A percentile compares a stretch with the other conserved stretches of the same genome.
Conservation (phyloP, 1,140 invertebrate species). For the Hypsibius dujardini region DNA sequence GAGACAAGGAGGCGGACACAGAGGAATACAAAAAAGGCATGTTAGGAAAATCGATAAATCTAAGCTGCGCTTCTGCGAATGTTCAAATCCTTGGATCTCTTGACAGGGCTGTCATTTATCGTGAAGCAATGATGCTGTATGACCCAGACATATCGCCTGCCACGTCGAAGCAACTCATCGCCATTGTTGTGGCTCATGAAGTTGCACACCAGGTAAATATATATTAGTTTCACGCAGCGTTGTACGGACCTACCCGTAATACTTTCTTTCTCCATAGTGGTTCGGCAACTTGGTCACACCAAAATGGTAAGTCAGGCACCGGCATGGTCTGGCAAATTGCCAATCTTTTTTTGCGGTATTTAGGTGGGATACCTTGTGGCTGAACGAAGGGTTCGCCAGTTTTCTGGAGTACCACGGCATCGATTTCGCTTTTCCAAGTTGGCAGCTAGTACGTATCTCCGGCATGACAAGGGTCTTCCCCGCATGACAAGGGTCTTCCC, state of each 20-base stretch:
- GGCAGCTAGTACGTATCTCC: conserved; percentile 75
- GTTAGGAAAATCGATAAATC: no score
- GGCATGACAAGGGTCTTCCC: no score
- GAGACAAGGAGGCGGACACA: no score
- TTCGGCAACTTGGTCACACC: conserved; percentile 51
- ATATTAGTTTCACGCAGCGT: conserved; percentile 9
- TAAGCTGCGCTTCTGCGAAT: no score
- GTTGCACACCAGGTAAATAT: conserved; percentile 55
- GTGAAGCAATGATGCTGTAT: conserved; percentile 56
- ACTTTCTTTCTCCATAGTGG: conserved; percentile 42
- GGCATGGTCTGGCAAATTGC: no score
- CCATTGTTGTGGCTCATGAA: conserved; percentile 67
- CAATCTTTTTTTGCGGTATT: no score
- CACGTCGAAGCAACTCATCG: conserved; percentile 49
- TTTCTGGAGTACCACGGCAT: conserved; percentile 56
- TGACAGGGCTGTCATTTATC: conserved; percentile 57
- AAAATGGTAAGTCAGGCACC: conserved; percentile 45
- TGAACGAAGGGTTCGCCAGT: conserved; percentile 69
- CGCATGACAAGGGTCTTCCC: no score
- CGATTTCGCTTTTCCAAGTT: conserved; percentile 50
- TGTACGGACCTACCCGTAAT: no score
- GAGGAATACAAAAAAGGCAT: no score
- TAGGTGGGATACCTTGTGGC: conserved; percentile 52
- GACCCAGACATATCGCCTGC: conserved; percentile 50
- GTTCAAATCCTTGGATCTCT: no score